Percentiles rank a stretch among this genome's conserved stretches.
phyloP scores from a whole-genome alignment of 2,888 invertebrate species.

The Drymonia ruficornis region DNA sequence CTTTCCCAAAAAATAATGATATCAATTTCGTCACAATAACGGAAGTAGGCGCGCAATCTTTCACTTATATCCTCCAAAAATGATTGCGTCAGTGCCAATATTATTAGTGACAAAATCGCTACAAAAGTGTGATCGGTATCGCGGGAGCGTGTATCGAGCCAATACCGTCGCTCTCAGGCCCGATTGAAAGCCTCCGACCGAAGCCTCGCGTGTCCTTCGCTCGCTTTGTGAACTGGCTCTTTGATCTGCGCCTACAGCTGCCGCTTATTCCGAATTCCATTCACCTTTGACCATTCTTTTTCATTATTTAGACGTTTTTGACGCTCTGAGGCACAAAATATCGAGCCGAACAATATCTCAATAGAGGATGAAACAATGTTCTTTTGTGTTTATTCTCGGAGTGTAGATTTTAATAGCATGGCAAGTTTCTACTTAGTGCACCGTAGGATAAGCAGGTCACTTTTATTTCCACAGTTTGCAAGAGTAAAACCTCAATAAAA shows the following conservation, averaged over 20 bases:
- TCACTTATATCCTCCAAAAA: conserved; percentile 13
- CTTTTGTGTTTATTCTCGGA: no score
- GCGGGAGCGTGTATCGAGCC: conserved; percentile 34
- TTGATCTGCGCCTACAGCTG: conserved; percentile 57
- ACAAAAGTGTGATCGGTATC: conserved; percentile 31
- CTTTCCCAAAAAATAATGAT: no score
- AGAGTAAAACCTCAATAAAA: no score
- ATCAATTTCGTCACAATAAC: no score
- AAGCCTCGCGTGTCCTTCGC: conserved; percentile 45
- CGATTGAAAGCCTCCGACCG: conserved; percentile 34
- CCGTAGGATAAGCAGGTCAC: no score
- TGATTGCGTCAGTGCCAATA: conserved; percentile 29
- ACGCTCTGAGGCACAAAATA: conserved; percentile 17
- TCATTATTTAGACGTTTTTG: conserved; percentile 40
- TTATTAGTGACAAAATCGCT: conserved; percentile 23
- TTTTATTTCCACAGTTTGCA: no score
- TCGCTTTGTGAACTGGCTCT: conserved; percentile 58
- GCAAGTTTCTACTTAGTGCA: no score
- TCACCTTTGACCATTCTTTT: conserved; percentile 64
- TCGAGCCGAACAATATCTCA: background rate
- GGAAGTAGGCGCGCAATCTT: no score
- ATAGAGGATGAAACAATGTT: background rate
- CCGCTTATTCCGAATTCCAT: conserved; percentile 58
- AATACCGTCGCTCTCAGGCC: conserved; percentile 39
- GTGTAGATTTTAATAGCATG: no score